A percentile compares a stretch with the other conserved stretches of the same genome.
These are phyloP conservation scores for Hippocampus barbouri DNA, from an alignment of 2,113 vertebrate genomes.

Conservation along the genomic window DNA sequence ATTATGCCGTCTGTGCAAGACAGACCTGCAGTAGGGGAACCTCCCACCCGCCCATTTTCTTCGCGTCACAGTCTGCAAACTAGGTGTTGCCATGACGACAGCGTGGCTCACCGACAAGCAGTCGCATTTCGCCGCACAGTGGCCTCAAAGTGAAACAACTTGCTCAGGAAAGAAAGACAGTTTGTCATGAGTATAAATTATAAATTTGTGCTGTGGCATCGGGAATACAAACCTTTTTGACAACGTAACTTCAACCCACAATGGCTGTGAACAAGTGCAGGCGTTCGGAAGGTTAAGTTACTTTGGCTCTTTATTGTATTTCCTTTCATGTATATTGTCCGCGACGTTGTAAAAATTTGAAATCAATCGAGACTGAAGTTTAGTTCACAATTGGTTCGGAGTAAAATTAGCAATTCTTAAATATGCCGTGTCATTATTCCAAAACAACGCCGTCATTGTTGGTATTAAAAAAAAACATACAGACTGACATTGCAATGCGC, in stretches of 20 bases:
- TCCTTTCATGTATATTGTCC: no score
- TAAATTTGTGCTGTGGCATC: not conserved
- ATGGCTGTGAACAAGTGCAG: not conserved
- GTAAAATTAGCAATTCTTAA: no score
- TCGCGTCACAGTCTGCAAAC: conserved; percentile 42
- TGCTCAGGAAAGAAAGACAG: not conserved
- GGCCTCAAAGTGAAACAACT: not conserved
- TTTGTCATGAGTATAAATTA: not conserved
- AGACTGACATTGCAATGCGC: no score
- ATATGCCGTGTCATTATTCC: no score
- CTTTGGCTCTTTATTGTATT: no score
- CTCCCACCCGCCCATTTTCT: conserved; percentile 8
- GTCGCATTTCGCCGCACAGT: not conserved
- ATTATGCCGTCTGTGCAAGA: not conserved
- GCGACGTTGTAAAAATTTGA: no score
- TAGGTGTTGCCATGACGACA: conserved; percentile 54
- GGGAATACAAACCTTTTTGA: not conserved
- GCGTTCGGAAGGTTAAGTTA: not conserved
- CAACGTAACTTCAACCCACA: not conserved
- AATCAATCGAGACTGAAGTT: no score
- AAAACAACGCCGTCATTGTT: no score
- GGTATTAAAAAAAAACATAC: no score
- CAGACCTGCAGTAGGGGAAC: not conserved
- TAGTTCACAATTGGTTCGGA: no score
- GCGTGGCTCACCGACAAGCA: conserved; percentile 4